Evolutionary conservation across 2,113 vertebrate genomes (phyloP), one percentile per base, ranked within the genome.

Genomic region (Peromyscus leucopus): DNA sequence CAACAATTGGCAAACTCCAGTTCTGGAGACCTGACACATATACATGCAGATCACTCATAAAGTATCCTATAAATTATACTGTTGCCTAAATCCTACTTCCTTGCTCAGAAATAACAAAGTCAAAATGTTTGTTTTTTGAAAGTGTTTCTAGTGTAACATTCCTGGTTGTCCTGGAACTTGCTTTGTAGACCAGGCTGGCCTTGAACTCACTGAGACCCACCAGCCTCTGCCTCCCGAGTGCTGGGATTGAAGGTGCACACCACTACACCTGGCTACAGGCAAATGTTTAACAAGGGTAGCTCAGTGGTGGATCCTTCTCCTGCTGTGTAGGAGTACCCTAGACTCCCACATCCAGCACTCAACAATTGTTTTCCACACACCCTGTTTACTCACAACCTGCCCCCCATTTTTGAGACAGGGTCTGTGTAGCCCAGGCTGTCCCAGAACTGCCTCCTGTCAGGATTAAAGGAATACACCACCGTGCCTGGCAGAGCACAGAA

Each of bases 31-130:
- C 24, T 12, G 24, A 48, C 42, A 72, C 17, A 67, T 7, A 42
- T 5, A 39, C 72, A 76, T 48, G 26, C 24, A 13, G 5, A 15
- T 16, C 42, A 78, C 13, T 48, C 42, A 78, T 28, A 31, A 31
- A 31, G 13, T 12, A n/a, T 17, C 13, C 28, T 46, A 7, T 6
- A 13, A 26, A 75, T 75, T 75, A 75, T 76, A 48, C 12, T 17
- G 15, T 79, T 10, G 48, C 76, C 76, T 79, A 51, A 51, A 79
- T 51, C 48, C 69, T 71, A 83, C 8, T 76, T 16, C 42, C 16
- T 21, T 93, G 46, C 46, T 75, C 17, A 90, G 65, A 92, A 96
- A 80, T 46, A 90, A 91, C 16, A 75, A 75, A 78, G 31, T 92
- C 59, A 84, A 79, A 84, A 36, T 59, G 16, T 55, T 55, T 55